These are phyloP conservation scores for Heptascelio sp. DNA, from an alignment of 2,888 invertebrate species.

Conservation along the genomic window DNA sequence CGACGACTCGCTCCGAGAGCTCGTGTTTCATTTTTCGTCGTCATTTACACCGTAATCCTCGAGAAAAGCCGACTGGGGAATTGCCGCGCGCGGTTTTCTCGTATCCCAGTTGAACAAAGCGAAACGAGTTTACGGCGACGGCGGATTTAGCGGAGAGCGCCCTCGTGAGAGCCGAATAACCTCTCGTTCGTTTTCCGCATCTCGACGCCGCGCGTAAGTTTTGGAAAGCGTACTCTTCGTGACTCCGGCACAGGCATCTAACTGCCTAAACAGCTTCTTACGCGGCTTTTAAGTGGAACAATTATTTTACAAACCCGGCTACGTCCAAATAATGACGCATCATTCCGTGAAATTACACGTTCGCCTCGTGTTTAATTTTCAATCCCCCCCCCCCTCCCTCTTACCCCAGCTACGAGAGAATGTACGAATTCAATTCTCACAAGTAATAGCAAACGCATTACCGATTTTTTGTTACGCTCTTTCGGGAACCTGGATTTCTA, in stretches of 20 bases:
- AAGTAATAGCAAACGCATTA: not conserved
- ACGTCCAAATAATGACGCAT: constrained; percentile 47
- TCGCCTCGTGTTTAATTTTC: too few relatives aligned
- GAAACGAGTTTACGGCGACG: constrained; percentile 57
- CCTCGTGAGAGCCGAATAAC: constrained; percentile 39
- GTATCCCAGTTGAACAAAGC: constrained; percentile 49
- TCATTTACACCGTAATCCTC: constrained; percentile 50
- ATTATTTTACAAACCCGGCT: constrained; percentile 45
- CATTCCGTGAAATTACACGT: constrained; percentile 33
- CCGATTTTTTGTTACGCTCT: not conserved
- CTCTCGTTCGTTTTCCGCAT: constrained; percentile 46
- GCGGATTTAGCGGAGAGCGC: constrained; percentile 45
- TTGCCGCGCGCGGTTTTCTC: constrained; percentile 34
- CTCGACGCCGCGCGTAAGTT: constrained; percentile 44
- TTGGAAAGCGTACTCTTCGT: constrained; percentile 57
- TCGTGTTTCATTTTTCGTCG: constrained; percentile 54
- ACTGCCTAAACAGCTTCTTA: constrained; percentile 47
- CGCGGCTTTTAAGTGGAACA: constrained; percentile 45
- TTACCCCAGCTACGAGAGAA: too few relatives aligned
- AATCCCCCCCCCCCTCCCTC: too few relatives aligned
- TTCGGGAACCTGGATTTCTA: not conserved
- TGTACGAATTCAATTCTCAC: constrained; percentile 30
- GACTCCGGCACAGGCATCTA: constrained; percentile 29
- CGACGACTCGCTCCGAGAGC: constrained; percentile 20
- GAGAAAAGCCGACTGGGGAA: constrained; percentile 47